Evolutionary conservation across 2,113 vertebrate genomes (phyloP).

Genomic region (Lampris megalopsis): DNA sequence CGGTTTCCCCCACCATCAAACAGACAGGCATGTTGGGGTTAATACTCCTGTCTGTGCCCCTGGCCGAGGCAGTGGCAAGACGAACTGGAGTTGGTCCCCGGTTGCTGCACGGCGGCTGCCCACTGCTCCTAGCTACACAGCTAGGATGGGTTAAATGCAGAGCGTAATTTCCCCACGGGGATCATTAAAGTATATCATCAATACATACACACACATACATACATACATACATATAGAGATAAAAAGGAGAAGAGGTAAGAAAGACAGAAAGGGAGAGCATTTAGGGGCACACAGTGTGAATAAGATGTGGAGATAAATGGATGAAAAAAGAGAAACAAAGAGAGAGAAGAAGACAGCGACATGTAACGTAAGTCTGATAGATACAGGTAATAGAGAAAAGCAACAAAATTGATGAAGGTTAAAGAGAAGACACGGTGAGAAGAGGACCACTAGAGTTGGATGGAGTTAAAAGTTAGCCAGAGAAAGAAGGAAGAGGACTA

Average conservation of each 20-base stretch:
- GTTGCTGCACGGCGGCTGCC: too few relatives aligned
- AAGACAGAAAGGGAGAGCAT: background rate
- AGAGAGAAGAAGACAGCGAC: background rate
- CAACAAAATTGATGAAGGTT: constrained; percentile 1
- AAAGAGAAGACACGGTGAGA: constrained; percentile 28
- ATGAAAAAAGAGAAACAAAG: background rate
- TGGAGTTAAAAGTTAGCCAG: constrained; percentile 36
- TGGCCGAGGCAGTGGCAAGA: too few relatives aligned
- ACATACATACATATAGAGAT: background rate
- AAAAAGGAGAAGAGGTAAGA: background rate
- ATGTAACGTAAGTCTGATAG: background rate
- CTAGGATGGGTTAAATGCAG: too few relatives aligned
- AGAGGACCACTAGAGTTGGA: constrained; percentile 1
- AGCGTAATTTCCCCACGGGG: too few relatives aligned
- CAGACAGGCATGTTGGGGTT: too few relatives aligned
- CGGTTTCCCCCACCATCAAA: too few relatives aligned
- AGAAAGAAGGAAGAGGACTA: constrained; percentile 25
- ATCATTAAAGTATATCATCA: background rate
- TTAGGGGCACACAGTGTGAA: background rate
- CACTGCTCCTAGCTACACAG: too few relatives aligned
- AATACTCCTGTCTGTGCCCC: too few relatives aligned
- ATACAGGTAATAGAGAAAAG: background rate
- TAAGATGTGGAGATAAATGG: background rate
- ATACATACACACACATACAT: constrained; percentile 2
- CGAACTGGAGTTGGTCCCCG: too few relatives aligned